phyloP scores from a whole-genome alignment of 2,113 vertebrate species.

The Proterorhinus semilunaris region DNA sequence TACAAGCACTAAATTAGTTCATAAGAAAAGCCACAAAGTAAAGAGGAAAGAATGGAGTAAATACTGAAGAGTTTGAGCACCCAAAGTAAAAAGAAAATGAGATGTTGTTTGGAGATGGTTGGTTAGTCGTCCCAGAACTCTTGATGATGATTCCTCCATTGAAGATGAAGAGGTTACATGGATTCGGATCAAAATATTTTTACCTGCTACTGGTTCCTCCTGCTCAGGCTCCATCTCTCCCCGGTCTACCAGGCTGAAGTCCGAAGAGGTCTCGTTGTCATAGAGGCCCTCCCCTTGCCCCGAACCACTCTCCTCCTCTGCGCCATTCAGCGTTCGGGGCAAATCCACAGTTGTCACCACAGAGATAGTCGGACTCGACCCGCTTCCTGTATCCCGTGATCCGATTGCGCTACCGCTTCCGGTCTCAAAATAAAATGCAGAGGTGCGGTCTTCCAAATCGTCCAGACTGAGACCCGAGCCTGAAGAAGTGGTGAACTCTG shows the following conservation, averaged over 20 bases:
- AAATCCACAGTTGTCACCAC: conserved; percentile 61
- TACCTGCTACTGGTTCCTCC: conserved; percentile 84
- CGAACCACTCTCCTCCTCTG: conserved; percentile 90
- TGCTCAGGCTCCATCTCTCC: conserved; percentile 79
- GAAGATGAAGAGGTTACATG: conserved; percentile 5
- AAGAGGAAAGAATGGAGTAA: conserved; percentile 12
- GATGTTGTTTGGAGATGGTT: conserved; percentile 29
- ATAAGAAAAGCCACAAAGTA: background rate
- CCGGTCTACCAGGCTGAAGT: conserved; percentile 91
- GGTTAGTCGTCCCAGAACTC: conserved; percentile 41
- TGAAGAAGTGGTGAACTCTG: conserved; percentile 15
- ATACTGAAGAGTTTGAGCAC: background rate
- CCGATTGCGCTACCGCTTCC: conserved; percentile 63
- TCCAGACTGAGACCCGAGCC: conserved; percentile 40
- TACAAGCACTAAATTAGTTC: background rate
- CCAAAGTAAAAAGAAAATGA: conserved; percentile 25
- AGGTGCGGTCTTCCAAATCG: conserved; percentile 64
- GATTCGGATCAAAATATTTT: conserved; percentile 69
- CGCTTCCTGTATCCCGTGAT: conserved; percentile 27
- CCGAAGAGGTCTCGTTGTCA: conserved; percentile 95
- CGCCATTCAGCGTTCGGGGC: conserved; percentile 76
- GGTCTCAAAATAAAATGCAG: conserved; percentile 79
- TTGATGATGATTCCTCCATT: conserved; percentile 16
- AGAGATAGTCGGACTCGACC: conserved; percentile 42
- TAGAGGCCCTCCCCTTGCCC: conserved; percentile 86